Conservation (phyloP, 2,888 invertebrate species). For the Clitarchus hookeri region DNA sequence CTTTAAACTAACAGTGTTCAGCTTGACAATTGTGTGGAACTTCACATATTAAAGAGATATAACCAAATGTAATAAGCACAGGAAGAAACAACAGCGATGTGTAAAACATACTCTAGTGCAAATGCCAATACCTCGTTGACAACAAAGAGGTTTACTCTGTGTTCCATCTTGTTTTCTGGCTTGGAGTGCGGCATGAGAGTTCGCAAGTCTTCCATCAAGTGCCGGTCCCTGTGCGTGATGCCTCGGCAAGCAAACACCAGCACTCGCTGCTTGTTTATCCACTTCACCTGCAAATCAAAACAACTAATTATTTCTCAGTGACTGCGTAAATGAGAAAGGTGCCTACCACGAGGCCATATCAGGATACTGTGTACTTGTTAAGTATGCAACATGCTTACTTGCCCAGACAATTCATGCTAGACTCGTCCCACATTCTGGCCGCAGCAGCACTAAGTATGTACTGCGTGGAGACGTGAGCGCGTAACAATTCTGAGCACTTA, state of each 20-base stretch:
- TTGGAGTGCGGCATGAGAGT: slow-evolving; percentile 93
- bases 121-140: slow-evolving; percentile 73
- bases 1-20: too few species aligned
- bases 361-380: too few species aligned
- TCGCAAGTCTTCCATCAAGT: slow-evolving; percentile 93
- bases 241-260: slow-evolving; percentile 95
- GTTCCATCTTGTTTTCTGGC: slow-evolving; percentile 92
- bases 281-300: slow-evolving; percentile 70
- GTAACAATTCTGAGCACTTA: too few species aligned
- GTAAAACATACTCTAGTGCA: neutral
- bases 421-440: too few species aligned
- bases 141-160: slow-evolving; percentile 81
- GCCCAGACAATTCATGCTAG: too few species aligned
- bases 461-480: too few species aligned
- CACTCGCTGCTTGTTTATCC: slow-evolving; percentile 93
- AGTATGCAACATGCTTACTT: too few species aligned
- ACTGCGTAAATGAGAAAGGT: too few species aligned
- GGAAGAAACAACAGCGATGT: neutral
- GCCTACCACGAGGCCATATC: too few species aligned
- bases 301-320: neutral
- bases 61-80: neutral
- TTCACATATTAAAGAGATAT: neutral
- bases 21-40: too few species aligned
- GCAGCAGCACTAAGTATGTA: too few species aligned
- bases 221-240: slow-evolving; percentile 88